Evolutionary conservation across 2,113 vertebrate species (phyloP).

Genomic region (Hepsetus odoe): DNA sequence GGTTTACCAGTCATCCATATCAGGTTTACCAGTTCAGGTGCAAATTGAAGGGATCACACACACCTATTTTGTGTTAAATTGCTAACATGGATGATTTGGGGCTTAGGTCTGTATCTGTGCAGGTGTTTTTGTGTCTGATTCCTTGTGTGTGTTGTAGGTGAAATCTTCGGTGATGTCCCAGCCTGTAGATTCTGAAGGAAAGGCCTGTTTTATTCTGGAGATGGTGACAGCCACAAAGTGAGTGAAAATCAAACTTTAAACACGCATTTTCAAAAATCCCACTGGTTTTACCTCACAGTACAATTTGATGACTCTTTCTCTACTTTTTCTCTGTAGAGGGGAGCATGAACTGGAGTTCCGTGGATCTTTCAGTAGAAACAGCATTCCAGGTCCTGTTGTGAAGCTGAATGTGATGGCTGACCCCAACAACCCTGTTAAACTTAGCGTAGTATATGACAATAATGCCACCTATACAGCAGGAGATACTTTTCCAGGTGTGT

Average conservation of each 20-base stretch:
- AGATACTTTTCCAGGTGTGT: conserved; percentile 82
- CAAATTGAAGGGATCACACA: too few species aligned
- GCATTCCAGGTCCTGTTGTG: conserved; percentile 77
- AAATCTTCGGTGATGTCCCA: conserved; percentile 54
- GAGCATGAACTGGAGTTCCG: conserved; percentile 78
- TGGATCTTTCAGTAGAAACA: conserved; percentile 72
- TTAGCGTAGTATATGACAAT: conserved; percentile 81
- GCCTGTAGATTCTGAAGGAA: conserved; percentile 80
- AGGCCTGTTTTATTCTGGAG: conserved; percentile 77
- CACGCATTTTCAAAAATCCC: not conserved
- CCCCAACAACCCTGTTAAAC: conserved; percentile 80
- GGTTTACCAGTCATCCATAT: too few species aligned
- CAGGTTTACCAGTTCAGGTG: too few species aligned
- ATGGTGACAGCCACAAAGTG: conserved; percentile 82
- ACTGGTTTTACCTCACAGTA: not conserved
- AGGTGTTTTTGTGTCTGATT: not conserved
- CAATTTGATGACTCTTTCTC: not conserved
- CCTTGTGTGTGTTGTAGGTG: conserved; percentile 61
- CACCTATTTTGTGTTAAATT: too few species aligned
- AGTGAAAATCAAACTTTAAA: conserved; percentile 60
- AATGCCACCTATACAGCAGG: conserved; percentile 78
- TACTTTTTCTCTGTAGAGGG: conserved; percentile 80
- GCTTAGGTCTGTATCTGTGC: not conserved
- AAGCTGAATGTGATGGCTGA: conserved; percentile 84
- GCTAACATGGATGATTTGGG: too few species aligned